A percentile compares a stretch with the other conserved stretches of the same genome.
Conservation (phyloP, 53 echinoderm and acorn worm species). For the Arbacia lixula region DNA sequence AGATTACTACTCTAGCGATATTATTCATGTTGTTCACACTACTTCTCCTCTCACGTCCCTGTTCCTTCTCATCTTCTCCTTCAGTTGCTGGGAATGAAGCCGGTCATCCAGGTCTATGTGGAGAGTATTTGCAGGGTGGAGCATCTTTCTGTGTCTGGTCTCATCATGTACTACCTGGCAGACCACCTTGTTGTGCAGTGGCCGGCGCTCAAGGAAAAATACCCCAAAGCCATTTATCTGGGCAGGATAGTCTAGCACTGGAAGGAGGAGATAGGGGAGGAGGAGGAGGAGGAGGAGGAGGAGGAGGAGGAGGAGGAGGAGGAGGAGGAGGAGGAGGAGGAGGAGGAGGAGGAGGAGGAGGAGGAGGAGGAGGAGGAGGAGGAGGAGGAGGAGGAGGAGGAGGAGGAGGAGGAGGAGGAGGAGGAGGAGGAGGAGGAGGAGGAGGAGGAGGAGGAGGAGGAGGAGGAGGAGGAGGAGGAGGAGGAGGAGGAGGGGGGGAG, state of each 20-base stretch:
- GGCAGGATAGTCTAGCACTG: slow-evolving; percentile 74
- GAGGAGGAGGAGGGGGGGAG: too few species aligned
- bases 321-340: background rate
- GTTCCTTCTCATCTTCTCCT: background rate
- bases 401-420: background rate
- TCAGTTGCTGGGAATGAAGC: slow-evolving; percentile 88
- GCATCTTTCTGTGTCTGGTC: slow-evolving; percentile 86
- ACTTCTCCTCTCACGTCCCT: too few species aligned
- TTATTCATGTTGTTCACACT: too few species aligned
- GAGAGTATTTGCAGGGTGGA: slow-evolving; percentile 96
- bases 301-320: background rate
- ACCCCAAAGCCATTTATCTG: slow-evolving; percentile 81
- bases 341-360: background rate
- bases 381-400: background rate
- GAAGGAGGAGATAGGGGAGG: background rate
- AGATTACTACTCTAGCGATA: too few species aligned
- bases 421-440: background rate
- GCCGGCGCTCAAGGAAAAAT: slow-evolving; percentile 81
- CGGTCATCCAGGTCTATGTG: slow-evolving; percentile 89
- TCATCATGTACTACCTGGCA: slow-evolving; percentile 96
- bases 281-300: background rate
- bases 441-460: background rate
- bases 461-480: background rate
- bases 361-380: background rate
- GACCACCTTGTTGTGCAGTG: slow-evolving; percentile 96